Base-by-base conservation (phyloP, 2,113 vertebrate genomes). In the Carassius carassius region DNA sequence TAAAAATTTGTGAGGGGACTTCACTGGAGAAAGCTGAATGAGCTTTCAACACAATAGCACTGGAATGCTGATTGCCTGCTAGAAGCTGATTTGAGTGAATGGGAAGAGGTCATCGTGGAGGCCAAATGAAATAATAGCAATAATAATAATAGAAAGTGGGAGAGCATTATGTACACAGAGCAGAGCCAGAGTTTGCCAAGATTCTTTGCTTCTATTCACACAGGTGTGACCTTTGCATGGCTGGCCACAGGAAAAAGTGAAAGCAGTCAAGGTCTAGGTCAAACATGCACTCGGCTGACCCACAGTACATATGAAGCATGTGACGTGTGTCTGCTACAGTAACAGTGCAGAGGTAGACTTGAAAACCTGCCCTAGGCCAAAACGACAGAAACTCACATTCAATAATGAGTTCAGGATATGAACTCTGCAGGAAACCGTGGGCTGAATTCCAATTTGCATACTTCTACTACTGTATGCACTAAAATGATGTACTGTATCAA, bases 61-160 rank as follows among this genome's bases (percentile, higher is more conserved):
- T 41, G 63, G 32, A 60, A 37, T 62, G 49, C 65, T 78, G 83
- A 87, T 87, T 83, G 85, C 75, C 76, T 65, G 76, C 65, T 79
- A 14, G 81, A 86, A 47, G 78, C 84, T 32, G 60, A 67, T 49
- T 86, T 0, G 17, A 76, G 32, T 14, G 74, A 84, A 75, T 75
- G 37, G 29, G 62, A 35, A 54, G 23, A 54, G 70, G 29, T 69
- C 79, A 81, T 29, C 60, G 37, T 35, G 73, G 69, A 63, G 76
- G 32, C 41, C 14, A 10, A 84, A 84, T 29, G 17, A 80, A 86
- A 86, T 79, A 76, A 60, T n/a, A 49, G 70, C n/a, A 21, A n/a
- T n/a, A n/a, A n/a, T n/a, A 86, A 86, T 79, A 76, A 60, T n/a
- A 49, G 70, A 16, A 21, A 58, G 23, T 37, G 58, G 74, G 12